Evolutionary conservation across 2,113 vertebrate genomes (phyloP), one percentile per base, ranked within the genome.

Genomic region (Triplophysa tibetana): DNA sequence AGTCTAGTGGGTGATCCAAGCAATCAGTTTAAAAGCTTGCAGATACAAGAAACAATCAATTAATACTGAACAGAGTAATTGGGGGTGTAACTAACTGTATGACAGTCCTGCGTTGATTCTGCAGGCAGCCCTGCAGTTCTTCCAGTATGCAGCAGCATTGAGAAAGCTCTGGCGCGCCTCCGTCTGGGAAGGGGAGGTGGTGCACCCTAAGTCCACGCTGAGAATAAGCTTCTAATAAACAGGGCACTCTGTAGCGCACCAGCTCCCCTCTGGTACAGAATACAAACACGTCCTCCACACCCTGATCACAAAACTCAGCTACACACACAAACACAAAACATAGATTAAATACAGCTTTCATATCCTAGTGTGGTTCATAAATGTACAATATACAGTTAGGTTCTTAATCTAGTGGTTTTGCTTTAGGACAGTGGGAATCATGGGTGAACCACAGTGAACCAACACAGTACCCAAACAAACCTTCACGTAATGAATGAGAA

Each of bases 251-350:
- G 70, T 97, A 97, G 84, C 92, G 95, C 72, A 86, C 84, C 23
- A 98, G 92, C 78, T 98, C 95, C 29, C 94, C 93, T 87, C 93
- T 91, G 83, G 95, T 96, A 88, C 95, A 97, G 83, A 98, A 92
- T 79, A 98, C 95, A 90, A 97, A 97, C 82, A 98, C 75, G 12
- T 97, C 95, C 88, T 94, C 91, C 79, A 93, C 93, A 21, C 93
- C 94, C 77, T 87, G 94, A 72, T 38, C 93, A 91, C 93, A 93
- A 1, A 98, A 90, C 89, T 97, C 95, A 77, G 92, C 96, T 97
- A 92, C 62, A 75, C 48, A 76, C 17, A 79, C 23, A 66, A 65
- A 81, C 66, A 70, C 50, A 85, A 45, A 54, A 29, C 73, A 52
- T 0, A 33, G 1, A 29, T 64, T 4, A 64, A 14, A 26, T 14